Conservation (phyloP, 2,113 vertebrate genomes). For the Ancistrus triradiatus region DNA sequence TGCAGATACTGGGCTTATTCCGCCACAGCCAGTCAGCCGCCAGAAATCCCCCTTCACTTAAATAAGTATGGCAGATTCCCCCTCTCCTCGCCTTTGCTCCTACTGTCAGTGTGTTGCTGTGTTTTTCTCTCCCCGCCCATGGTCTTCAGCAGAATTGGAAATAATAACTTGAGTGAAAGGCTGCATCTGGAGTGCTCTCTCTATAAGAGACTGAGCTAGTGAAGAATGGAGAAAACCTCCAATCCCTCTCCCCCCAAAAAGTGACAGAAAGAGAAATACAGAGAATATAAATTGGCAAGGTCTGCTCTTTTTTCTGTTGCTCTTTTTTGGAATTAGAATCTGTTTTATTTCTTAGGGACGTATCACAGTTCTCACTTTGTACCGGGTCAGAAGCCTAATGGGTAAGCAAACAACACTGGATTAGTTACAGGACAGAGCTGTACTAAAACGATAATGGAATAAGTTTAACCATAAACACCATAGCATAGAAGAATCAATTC, state of each 20-base stretch:
- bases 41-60: slow-evolving; percentile 41
- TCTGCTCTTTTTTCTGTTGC: too few species aligned
- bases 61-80: slow-evolving; percentile 39
- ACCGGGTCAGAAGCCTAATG: too few species aligned
- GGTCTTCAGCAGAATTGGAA: slow-evolving; percentile 48
- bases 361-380: too few species aligned
- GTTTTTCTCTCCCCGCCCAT: slow-evolving; percentile 20
- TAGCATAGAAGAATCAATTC: too few species aligned
- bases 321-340: too few species aligned
- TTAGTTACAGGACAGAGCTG: too few species aligned
- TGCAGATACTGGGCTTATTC: slow-evolving; percentile 39
- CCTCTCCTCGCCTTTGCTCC: slow-evolving; percentile 12
- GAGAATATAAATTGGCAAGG: neutral
- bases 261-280: neutral
- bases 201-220: slow-evolving; percentile 21
- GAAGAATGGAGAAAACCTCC: neutral
- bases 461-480: too few species aligned
- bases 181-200: slow-evolving; percentile 27
- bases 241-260: too few species aligned
- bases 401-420: too few species aligned
- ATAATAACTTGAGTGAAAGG: slow-evolving; percentile 41
- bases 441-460: too few species aligned
- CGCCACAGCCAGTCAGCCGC: slow-evolving; percentile 30
- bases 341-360: too few species aligned
- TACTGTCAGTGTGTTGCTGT: slow-evolving; percentile 30